phyloP scores from a whole-genome alignment of 2,888 invertebrate genomes.

The Sussaba pulchella region DNA sequence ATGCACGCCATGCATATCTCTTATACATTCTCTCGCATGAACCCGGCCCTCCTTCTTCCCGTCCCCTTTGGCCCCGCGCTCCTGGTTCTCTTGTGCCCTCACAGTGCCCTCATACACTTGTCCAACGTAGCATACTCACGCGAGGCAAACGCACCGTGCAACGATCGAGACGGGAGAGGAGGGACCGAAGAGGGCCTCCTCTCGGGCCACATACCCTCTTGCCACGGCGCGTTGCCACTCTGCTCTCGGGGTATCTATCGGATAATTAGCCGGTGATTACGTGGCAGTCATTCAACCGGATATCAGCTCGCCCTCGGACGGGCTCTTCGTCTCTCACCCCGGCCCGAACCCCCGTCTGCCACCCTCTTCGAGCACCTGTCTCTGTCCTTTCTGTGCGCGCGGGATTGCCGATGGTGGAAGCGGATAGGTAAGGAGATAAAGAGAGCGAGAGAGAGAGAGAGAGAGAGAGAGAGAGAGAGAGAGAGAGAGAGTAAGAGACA shows the following conservation, averaged over 20 bases:
- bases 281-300: no score
- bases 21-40: not conserved
- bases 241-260: no score
- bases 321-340: no score
- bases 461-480: constrained; percentile 18
- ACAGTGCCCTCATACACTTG: constrained; percentile 6
- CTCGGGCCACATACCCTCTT: not conserved
- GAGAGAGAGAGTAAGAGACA: constrained; percentile 14
- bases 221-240: no score
- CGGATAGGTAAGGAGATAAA: not conserved
- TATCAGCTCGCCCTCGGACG: no score
- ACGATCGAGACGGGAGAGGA: constrained; percentile 15
- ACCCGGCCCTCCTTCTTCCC: no score
- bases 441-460: no score
- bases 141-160: constrained; percentile 43
- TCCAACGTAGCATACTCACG: constrained; percentile 24
- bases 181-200: no score
- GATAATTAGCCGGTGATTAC: no score
- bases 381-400: not conserved
- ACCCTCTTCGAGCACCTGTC: no score
- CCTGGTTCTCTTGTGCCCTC: constrained; percentile 4
- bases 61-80: no score
- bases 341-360: no score
- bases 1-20: not conserved
- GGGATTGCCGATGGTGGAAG: constrained; percentile 24